Percentiles rank a stretch among this genome's conserved stretches.
Conservation (phyloP, 2,113 vertebrate genomes). For the Circaetus gallicus region DNA sequence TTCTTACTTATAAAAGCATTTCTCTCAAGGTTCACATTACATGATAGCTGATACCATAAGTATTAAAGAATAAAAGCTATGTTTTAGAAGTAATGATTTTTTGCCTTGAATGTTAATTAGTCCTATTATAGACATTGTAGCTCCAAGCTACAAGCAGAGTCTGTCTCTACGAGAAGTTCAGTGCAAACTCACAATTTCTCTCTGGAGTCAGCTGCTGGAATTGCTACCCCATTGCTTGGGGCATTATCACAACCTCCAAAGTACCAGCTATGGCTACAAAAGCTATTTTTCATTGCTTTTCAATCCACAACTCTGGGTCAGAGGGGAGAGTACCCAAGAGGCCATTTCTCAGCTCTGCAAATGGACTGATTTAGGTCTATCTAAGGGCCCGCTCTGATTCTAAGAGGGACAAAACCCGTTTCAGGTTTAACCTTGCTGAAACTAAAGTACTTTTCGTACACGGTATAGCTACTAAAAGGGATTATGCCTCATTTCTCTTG, state of each 20-base stretch:
- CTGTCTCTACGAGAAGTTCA: background rate
- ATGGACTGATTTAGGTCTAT: background rate
- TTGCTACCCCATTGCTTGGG: background rate
- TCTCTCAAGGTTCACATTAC: background rate
- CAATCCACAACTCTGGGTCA: background rate
- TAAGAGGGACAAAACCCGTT: background rate
- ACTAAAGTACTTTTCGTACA: background rate
- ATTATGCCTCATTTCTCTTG: background rate
- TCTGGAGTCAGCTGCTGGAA: background rate
- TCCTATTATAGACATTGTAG: background rate
- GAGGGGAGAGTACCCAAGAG: background rate
- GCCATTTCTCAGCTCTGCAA: background rate
- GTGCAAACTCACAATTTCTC: background rate
- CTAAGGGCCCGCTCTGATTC: background rate
- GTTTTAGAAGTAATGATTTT: background rate
- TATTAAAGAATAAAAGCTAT: background rate
- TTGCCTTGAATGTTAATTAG: background rate
- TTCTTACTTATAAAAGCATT: background rate
- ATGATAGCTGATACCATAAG: background rate
- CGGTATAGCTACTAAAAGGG: background rate
- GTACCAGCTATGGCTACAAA: background rate
- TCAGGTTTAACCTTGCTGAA: background rate
- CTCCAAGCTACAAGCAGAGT: background rate
- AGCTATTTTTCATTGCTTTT: background rate
- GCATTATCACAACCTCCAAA: background rate